Evolutionary conservation across 2,113 vertebrate genomes (phyloP), one percentile per base, ranked within the genome.

Genomic region (Triplophysa dalaica): DNA sequence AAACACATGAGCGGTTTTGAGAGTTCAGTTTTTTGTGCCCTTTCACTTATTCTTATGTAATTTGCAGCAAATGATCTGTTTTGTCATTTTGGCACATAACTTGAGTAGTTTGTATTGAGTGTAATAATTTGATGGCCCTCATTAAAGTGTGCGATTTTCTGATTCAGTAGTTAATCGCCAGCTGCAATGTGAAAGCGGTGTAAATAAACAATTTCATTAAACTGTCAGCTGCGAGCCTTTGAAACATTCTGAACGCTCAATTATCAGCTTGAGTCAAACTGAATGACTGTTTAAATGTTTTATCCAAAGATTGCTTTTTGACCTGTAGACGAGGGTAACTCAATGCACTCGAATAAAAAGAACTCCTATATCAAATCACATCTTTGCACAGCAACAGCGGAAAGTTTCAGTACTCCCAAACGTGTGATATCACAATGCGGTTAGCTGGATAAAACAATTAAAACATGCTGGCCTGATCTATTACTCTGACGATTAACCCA

Each of bases 121-220:
- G 54, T 74, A 41, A 73, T 29, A 29, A 41, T 65, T 43, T 12
- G 17, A 16, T 13, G 11, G 13, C 38, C 26, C 70, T 45, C 60
- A 78, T 83, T 60, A 74, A 74, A 76, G 24, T 21, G 19, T 11
- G 11, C 12, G 52, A 33, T 38, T 33, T 83, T 80, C 24, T 38
- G 6, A 70, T 33, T 48, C 24, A 52, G 29, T 64, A 29, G 50
- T 83, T 76, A 75, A 75, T 70, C 26, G 43, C 16, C 3, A 17
- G 54, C 62, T 72, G 78, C 75, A 54, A 50, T 17, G 56, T 61
- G 72, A 22, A 33, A 58, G 48, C 75, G 22, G 63, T 50, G 56
- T 68, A 74, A 77, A 70, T 68, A 80, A 80, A 43, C 66, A 17
- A 41, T 80, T 80, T 75, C 66, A 83, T 80, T 83, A 76, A 83